Conservation (phyloP, 2,113 vertebrate genomes). For the Dromiciops gliroides region DNA sequence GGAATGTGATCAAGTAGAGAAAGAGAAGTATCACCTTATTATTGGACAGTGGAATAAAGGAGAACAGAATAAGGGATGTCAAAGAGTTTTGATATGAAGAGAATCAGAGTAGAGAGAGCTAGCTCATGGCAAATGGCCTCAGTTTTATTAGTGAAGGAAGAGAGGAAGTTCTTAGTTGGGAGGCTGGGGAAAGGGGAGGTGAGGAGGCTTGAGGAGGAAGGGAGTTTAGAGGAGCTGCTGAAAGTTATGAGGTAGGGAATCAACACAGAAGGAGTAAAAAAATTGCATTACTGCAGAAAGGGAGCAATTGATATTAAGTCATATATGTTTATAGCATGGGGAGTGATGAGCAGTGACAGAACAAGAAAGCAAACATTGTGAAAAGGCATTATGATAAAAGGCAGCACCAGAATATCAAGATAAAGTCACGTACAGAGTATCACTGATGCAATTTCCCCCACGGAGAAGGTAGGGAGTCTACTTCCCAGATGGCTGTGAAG, state of each 20-base stretch:
- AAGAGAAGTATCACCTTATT: not conserved
- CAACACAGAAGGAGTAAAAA: not conserved
- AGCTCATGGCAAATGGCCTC: not conserved
- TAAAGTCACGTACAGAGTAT: not conserved
- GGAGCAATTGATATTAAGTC: not conserved
- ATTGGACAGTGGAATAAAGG: not conserved
- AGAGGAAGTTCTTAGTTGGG: not conserved
- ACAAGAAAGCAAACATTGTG: not conserved
- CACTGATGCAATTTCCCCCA: not conserved
- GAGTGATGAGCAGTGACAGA: not conserved
- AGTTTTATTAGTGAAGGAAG: not conserved
- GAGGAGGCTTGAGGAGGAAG: not conserved
- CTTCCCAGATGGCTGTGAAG: not conserved
- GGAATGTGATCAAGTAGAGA: not conserved
- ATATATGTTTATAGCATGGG: not conserved
- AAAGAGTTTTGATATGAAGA: not conserved
- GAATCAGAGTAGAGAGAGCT: not conserved
- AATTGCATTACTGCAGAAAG: not conserved
- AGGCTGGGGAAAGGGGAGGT: not conserved
- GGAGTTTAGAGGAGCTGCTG: not conserved
- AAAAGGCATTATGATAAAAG: not conserved
- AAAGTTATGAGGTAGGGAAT: not conserved
- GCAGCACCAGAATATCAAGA: not conserved
- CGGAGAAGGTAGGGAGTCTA: not conserved
- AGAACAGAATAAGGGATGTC: not conserved